Base-by-base conservation (phyloP, 2,797 vertebrate species). In the Glyptemys insculpta region DNA sequence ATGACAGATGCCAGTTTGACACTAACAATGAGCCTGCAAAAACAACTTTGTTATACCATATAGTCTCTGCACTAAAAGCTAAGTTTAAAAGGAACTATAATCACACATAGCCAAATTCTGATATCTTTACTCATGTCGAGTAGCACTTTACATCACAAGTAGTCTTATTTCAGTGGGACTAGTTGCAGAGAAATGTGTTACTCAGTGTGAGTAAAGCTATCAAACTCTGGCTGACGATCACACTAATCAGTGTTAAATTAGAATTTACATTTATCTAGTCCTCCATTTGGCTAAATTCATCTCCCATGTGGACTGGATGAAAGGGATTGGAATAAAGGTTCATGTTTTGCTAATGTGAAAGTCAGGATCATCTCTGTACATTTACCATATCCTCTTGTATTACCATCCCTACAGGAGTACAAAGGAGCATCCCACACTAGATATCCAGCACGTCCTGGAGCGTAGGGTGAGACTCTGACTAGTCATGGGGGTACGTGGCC, bases 101-200 rank as follows among this genome's bases (percentile, higher is more conserved):
- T 76, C 74, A 83, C 72, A 80, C 41, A 68, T 65, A 90, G 84
- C 44, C 72, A 84, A 74, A n/a, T 93, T 87, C 85, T 65, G 54
- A 56, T 85, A 18, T 62, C 52, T 23, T 90, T 57, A 44, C 62
- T 79, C 62, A 85, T 25, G 37, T 23, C 85, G 85, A 94, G 92
- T 86, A 74, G 68, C 52, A 50, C 87, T 68, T 81, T 95, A 89
- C 80, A 80, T 47, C 88, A n/a, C 21, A 91, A 78, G 92, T 89
- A 89, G 21, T 2, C 25, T 31, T 27, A 53, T 0, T 0, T 53
- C 12, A 49, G 21, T 57, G 84, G 89, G 72, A 94, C 81, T 5
- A 87, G 89, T 74, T 1, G 0, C 0, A 1, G 79, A 68, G 59
- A 83, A 87, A 91, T 21, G 29, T 8, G 50, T 72, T 82, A 53